Percentiles rank a stretch among this genome's conserved stretches.
Evolutionary conservation across 2,888 invertebrate genomes (phyloP).

Genomic region (Atrina japonica): DNA sequence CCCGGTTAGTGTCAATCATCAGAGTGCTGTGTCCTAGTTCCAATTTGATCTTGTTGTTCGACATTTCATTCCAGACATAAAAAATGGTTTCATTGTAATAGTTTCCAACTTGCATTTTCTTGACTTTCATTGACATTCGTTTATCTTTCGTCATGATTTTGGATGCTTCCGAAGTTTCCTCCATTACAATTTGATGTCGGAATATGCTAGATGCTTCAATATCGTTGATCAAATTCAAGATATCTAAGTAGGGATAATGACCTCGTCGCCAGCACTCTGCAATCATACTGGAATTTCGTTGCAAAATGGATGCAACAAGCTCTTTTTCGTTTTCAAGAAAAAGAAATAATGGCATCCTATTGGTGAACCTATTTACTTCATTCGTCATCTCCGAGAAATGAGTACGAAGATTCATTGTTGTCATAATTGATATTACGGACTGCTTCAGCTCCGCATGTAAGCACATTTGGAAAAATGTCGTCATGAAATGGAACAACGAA

Average conservation of each 20-base stretch:
- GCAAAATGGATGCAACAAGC: constrained; percentile 22
- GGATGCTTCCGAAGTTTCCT: constrained; percentile 16
- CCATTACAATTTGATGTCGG: constrained; percentile 35
- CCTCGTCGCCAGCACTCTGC: constrained; percentile 15
- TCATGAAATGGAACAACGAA: constrained; percentile 32
- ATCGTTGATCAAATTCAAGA: constrained; percentile 3
- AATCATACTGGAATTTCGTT: constrained; percentile 13
- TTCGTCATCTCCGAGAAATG: constrained; percentile 25
- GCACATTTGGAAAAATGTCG: constrained; percentile 24
- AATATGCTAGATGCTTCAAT: constrained; percentile 5
- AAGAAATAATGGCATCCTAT: constrained; percentile 28
- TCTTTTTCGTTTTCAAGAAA: background rate
- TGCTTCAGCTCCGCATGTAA: constrained; percentile 17
- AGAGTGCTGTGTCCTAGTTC: constrained; percentile 31
- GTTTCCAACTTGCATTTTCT: constrained; percentile 23
- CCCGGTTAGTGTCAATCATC: constrained; percentile 17
- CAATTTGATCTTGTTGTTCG: constrained; percentile 14
- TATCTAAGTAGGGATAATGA: constrained; percentile 18
- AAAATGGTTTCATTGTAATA: constrained; percentile 36
- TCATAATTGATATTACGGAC: constrained; percentile 11
- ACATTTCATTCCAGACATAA: constrained; percentile 30
- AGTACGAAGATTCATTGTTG: constrained; percentile 30
- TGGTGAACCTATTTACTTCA: constrained; percentile 25
- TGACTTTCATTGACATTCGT: constrained; percentile 8
- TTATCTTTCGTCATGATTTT: constrained; percentile 13